A percentile compares a stretch with the other conserved stretches of the same genome.
These are phyloP conservation scores for Latheticus oryzae DNA, from an alignment of 2,888 invertebrate species.

Conservation along the genomic window DNA sequence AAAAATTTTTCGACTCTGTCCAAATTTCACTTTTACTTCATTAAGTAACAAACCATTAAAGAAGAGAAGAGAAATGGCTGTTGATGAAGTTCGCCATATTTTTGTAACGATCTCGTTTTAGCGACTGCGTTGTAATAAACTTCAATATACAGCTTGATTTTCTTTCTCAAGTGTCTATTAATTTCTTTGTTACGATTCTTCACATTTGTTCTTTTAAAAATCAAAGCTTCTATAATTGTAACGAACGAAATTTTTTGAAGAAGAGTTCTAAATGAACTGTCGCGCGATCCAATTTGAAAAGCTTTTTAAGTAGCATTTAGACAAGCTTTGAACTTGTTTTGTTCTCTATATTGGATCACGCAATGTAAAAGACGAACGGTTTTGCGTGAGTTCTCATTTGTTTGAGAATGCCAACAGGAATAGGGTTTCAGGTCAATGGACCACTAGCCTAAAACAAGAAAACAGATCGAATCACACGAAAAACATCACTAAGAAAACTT, in stretches of 20 bases:
- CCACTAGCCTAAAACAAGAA: no score
- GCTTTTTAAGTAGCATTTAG: slow-evolving; percentile 40
- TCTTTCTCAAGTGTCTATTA: slow-evolving; percentile 17
- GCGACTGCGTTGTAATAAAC: slow-evolving; percentile 17
- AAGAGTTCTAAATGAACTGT: slow-evolving; percentile 43
- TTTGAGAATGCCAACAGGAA: slow-evolving; percentile 26
- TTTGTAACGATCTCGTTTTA: slow-evolving; percentile 24
- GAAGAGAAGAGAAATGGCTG: slow-evolving; percentile 18
- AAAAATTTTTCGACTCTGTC: no score
- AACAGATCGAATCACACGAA: no score
- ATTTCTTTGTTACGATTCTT: slow-evolving; percentile 20
- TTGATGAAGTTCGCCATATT: slow-evolving; percentile 18
- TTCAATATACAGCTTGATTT: slow-evolving; percentile 7
- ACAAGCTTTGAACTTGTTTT: slow-evolving; percentile 32
- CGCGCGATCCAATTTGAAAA: slow-evolving; percentile 39
- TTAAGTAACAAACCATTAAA: slow-evolving; percentile 15
- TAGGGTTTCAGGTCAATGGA: slow-evolving; percentile 39
- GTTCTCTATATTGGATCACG: slow-evolving; percentile 27
- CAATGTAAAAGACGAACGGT: slow-evolving; percentile 33
- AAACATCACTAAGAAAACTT: no score
- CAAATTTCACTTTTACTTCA: no score
- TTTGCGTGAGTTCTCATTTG: slow-evolving; percentile 33
- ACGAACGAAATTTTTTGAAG: slow-evolving; percentile 32
- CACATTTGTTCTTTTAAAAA: slow-evolving; percentile 15
- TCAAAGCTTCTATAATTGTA: slow-evolving; percentile 32